Conservation (phyloP, 2,888 invertebrate species). For the Hofmannophila pseudospretella region DNA sequence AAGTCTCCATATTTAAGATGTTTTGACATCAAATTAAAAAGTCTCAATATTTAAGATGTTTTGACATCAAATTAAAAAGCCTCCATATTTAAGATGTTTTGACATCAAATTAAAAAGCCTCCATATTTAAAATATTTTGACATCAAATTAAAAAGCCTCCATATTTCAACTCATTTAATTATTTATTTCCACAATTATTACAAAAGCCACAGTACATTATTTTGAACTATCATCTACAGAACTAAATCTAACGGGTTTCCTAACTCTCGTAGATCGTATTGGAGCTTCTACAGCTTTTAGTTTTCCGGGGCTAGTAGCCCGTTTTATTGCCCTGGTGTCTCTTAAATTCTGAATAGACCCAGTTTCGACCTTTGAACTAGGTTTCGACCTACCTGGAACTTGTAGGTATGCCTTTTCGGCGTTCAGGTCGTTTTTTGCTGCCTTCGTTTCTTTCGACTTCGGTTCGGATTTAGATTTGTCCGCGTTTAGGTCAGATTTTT, state of each 20-base stretch:
- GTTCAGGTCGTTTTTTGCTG: neutral
- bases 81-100: no score
- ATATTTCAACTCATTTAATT: no score
- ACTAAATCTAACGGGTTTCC: conserved; percentile 20
- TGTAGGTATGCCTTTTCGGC: conserved; percentile 3
- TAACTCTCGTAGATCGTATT: conserved; percentile 24
- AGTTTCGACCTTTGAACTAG: conserved; percentile 15
- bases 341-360: conserved; percentile 16
- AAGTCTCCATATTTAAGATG: no score
- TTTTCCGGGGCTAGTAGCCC: conserved; percentile 55
- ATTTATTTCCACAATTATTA: neutral
- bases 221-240: conserved; percentile 7
- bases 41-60: no score
- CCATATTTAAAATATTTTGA: no score
- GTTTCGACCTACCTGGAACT: conserved; percentile 9
- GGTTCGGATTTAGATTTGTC: no score
- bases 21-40: no score
- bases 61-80: no score
- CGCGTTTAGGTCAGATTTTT: neutral
- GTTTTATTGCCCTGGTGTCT: conserved; percentile 29
- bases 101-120: no score
- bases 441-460: no score
- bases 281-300: conserved; percentile 21
- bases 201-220: no score
- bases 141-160: no score